Evolutionary conservation across 2,888 invertebrate species (phyloP).

Genomic region (Ditula angustiorana): DNA sequence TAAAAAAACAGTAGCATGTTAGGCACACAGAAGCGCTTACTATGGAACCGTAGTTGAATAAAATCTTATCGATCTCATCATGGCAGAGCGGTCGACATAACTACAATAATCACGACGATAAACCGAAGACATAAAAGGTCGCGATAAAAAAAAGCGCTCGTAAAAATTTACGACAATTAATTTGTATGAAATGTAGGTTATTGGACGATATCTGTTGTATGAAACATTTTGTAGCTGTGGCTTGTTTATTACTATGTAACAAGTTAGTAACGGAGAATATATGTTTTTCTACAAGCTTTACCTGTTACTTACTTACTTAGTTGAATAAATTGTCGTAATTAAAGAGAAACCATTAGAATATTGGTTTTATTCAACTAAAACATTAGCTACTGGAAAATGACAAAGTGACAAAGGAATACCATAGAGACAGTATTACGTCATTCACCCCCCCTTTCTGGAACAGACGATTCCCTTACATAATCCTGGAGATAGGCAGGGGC

Average conservation of each 20-base stretch:
- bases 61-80: neutral
- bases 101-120: constrained; percentile 28
- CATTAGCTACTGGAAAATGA: too few species aligned
- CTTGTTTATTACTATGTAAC: neutral
- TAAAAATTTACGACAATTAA: constrained; percentile 32
- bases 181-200: constrained; percentile 31
- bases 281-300: neutral
- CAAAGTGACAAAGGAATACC: too few species aligned
- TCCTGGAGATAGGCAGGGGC: too few species aligned
- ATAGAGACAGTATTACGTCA: too few species aligned
- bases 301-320: neutral
- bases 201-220: neutral
- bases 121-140: constrained; percentile 23
- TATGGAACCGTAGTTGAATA: neutral
- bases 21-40: neutral
- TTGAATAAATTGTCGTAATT: neutral
- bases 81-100: constrained; percentile 8
- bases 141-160: constrained; percentile 26
- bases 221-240: neutral
- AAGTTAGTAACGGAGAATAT: neutral
- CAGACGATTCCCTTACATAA: too few species aligned
- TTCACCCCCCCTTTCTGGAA: too few species aligned
- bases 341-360: too few species aligned
- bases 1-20: neutral
- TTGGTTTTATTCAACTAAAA: too few species aligned